These are phyloP conservation scores for Marisa cornuarietis DNA, from an alignment of 1,140 invertebrate genomes.

Conservation along the genomic window DNA sequence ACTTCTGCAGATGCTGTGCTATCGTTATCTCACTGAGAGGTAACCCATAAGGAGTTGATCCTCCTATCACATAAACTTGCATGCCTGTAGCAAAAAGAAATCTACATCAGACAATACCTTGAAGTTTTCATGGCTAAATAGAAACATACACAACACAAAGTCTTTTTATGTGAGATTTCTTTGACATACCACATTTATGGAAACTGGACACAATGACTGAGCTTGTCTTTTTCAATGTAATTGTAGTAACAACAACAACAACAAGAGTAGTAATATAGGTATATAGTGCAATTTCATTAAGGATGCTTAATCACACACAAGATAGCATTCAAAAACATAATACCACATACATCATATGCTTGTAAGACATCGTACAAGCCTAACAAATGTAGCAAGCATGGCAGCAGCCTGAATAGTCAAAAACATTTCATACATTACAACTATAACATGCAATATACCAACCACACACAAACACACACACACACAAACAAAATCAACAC, in stretches of 20 bases:
- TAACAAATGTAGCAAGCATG: no score
- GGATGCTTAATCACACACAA: background rate
- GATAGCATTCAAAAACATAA: no score
- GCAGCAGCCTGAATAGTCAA: no score
- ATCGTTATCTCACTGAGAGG: slow-evolving; percentile 63
- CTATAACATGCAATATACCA: no score
- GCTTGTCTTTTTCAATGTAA: no score
- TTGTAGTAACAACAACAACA: background rate
- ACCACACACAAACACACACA: no score
- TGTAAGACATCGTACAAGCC: no score
- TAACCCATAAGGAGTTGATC: slow-evolving; percentile 55
- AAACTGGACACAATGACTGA: background rate
- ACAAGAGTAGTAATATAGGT: background rate
- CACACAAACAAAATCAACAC: no score
- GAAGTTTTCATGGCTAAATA: background rate
- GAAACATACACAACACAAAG: background rate
- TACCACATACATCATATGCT: no score
- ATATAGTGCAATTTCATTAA: background rate
- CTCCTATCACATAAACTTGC: slow-evolving; percentile 54
- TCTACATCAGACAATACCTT: background rate
- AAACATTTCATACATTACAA: no score
- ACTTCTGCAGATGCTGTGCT: slow-evolving; percentile 65
- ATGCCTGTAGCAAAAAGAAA: slow-evolving; percentile 44
- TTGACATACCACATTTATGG: background rate
- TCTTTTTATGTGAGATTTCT: background rate